phyloP scores from a whole-genome alignment of 2,888 invertebrate species.

The Leptura quadrifasciata region DNA sequence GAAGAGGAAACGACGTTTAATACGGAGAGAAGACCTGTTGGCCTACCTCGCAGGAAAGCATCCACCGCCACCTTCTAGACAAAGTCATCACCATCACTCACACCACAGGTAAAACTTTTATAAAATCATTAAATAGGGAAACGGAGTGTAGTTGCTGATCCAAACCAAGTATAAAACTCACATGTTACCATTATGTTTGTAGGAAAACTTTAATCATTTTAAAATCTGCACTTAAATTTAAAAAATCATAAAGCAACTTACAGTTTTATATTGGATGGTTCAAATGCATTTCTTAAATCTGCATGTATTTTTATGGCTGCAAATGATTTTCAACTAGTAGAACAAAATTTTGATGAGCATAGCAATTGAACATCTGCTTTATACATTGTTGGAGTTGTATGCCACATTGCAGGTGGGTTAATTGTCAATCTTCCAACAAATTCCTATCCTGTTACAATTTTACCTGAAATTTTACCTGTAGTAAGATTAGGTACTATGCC shows the following conservation, averaged over 20 bases:
- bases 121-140: neutral
- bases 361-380: neutral
- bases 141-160: no score
- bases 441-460: neutral
- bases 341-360: neutral
- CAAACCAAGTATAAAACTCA: no score
- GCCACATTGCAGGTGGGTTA: neutral
- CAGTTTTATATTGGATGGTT: no score
- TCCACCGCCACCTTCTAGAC: conserved; percentile 76
- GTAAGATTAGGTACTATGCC: neutral
- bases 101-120: conserved; percentile 37
- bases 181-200: no score
- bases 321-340: neutral
- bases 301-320: no score
- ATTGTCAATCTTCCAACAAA: neutral
- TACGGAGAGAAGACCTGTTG: conserved; percentile 84
- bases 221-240: no score
- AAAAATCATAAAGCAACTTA: no score
- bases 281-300: no score
- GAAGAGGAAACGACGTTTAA: conserved; percentile 82
- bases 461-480: neutral
- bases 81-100: conserved; percentile 70
- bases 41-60: conserved; percentile 85
- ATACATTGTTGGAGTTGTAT: neutral
- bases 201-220: no score